Conservation (phyloP, 2,888 invertebrate genomes). For the Allolobophora icterica region DNA sequence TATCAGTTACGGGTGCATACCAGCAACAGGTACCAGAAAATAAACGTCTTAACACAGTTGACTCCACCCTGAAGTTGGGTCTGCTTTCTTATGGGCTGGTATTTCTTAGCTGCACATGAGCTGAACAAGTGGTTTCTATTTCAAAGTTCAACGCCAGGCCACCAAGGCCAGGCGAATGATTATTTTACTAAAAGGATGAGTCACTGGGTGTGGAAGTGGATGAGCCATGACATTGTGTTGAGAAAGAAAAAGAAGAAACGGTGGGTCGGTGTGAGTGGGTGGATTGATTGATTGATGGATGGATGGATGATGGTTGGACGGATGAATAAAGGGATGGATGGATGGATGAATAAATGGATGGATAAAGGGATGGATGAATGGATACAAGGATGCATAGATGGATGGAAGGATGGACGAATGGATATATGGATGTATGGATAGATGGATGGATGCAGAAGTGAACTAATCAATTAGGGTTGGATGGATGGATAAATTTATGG, state of each 20-base stretch:
- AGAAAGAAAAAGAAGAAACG: not conserved
- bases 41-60: not conserved
- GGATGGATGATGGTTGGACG: too few relatives aligned
- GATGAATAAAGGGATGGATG: too few relatives aligned
- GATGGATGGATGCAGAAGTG: too few relatives aligned
- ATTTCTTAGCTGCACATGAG: not conserved
- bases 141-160: constrained; percentile 3
- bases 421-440: too few relatives aligned
- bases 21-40: not conserved
- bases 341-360: too few relatives aligned
- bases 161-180: not conserved
- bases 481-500: too few relatives aligned
- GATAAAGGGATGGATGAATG: too few relatives aligned
- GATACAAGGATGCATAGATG: too few relatives aligned
- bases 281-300: too few relatives aligned
- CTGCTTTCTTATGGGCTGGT: not conserved
- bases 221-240: not conserved
- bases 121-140: not conserved
- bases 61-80: not conserved
- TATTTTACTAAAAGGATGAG: not conserved
- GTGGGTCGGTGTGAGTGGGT: not conserved
- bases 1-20: not conserved
- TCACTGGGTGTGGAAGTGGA: not conserved
- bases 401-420: too few relatives aligned
- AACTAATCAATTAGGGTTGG: too few relatives aligned